These are phyloP conservation scores for Camptogramma bilineatum DNA, from an alignment of 2,888 invertebrate genomes.

Conservation along the genomic window DNA sequence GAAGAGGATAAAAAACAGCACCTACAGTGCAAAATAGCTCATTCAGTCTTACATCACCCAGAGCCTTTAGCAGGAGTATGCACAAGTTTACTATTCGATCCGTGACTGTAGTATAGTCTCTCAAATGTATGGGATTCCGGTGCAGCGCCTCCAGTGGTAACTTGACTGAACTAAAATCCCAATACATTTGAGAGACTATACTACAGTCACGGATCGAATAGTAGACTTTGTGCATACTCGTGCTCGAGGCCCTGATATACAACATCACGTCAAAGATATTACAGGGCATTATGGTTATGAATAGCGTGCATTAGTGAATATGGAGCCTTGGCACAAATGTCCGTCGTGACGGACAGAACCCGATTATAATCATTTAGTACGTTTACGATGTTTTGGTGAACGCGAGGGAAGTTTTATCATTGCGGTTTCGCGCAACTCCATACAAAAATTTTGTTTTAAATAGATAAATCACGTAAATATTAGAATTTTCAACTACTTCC, in stretches of 20 bases:
- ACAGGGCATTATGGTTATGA: constrained; percentile 38
- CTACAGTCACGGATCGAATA: too few species aligned
- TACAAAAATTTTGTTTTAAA: too few species aligned
- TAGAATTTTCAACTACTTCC: too few species aligned
- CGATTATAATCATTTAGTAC: constrained; percentile 31
- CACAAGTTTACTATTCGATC: too few species aligned
- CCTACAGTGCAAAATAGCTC: constrained; percentile 21
- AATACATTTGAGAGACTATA: too few species aligned
- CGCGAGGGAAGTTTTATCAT: neutral
- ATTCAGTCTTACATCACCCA: constrained; percentile 29
- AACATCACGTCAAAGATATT: constrained; percentile 31
- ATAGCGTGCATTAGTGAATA: constrained; percentile 42
- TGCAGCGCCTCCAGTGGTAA: too few species aligned
- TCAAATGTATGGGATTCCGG: too few species aligned
- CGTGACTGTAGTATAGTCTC: too few species aligned
- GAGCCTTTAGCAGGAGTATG: too few species aligned
- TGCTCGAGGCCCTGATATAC: constrained; percentile 28
- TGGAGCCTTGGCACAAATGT: constrained; percentile 44
- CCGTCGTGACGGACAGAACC: constrained; percentile 41
- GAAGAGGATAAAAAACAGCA: constrained; percentile 1
- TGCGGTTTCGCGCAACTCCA: neutral
- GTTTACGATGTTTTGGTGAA: constrained; percentile 19
- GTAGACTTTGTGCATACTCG: too few species aligned
- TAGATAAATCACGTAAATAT: too few species aligned
- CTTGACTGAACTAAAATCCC: too few species aligned